These are phyloP conservation scores for Monopis laevigella DNA, from an alignment of 2,888 invertebrate species.

Conservation along the genomic window DNA sequence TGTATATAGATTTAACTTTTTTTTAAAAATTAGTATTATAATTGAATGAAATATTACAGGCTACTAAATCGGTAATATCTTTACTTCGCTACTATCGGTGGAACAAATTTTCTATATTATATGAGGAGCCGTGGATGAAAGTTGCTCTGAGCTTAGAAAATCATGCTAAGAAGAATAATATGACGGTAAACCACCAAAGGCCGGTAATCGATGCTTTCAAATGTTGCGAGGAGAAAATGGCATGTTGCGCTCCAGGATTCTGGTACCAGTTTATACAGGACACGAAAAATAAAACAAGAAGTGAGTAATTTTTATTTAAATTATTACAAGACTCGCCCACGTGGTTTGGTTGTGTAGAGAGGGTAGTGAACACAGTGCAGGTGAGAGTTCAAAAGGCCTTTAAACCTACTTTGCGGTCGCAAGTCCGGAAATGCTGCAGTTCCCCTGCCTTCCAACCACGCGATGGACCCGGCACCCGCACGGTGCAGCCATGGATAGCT, in stretches of 20 bases:
- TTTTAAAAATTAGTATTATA: constrained; percentile 10
- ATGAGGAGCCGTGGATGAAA: constrained; percentile 82
- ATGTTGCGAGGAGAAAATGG: constrained; percentile 79
- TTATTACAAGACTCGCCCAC: not conserved
- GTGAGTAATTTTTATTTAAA: constrained; percentile 50
- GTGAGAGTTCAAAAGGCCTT: no score
- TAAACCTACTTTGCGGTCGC: no score
- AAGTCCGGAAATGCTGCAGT: no score
- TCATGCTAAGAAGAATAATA: constrained; percentile 78
- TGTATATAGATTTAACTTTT: no score
- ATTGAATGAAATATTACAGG: no score
- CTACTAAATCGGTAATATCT: constrained; percentile 93
- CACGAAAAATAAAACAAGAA: constrained; percentile 86
- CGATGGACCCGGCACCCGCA: no score
- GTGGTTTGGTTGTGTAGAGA: not conserved
- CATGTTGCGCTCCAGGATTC: constrained; percentile 80
- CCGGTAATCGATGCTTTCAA: constrained; percentile 76
- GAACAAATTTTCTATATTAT: constrained; percentile 91
- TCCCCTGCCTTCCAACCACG: no score
- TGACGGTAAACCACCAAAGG: constrained; percentile 84
- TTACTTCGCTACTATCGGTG: constrained; percentile 91
- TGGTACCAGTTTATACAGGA: constrained; percentile 88
- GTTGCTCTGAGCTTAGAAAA: constrained; percentile 84
- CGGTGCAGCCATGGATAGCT: no score
- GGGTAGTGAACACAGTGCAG: no score